Percentiles rank a stretch among this genome's conserved stretches.
Evolutionary conservation across 2,888 invertebrate genomes (phyloP).

Genomic region (Diachrysia chrysitis): DNA sequence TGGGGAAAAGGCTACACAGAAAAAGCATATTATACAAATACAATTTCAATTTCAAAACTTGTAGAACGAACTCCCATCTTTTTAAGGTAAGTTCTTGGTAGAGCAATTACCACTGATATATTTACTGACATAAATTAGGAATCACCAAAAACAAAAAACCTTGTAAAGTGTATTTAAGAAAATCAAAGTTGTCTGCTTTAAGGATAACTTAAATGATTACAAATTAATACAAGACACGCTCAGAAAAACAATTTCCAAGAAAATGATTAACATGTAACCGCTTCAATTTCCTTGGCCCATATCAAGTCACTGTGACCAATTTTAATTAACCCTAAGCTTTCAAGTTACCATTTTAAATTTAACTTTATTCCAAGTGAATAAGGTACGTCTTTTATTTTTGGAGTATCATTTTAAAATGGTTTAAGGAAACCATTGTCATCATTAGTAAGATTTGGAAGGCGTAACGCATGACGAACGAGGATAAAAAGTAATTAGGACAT

Average conservation of each 20-base stretch:
- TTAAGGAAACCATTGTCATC: conserved; percentile 70
- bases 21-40: no score
- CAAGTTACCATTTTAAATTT: neutral
- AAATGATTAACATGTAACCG: conserved; percentile 45
- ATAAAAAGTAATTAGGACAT: conserved; percentile 77
- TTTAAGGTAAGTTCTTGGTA: no score
- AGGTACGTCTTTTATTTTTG: neutral
- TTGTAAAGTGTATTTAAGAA: neutral
- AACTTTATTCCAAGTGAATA: neutral
- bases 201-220: conserved; percentile 11
- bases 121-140: no score
- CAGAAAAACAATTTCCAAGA: conserved; percentile 48
- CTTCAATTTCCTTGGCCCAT: conserved; percentile 52
- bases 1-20: no score
- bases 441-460: conserved; percentile 78
- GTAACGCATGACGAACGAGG: conserved; percentile 74
- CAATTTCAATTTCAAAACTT: no score
- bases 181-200: neutral
- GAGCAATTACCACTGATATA: no score
- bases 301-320: conserved; percentile 32
- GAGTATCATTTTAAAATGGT: conserved; percentile 21
- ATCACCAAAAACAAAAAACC: no score
- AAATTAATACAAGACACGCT: conserved; percentile 29
- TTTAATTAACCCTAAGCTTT: neutral
- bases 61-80: no score